Evolutionary conservation across 2,888 invertebrate species (phyloP), one percentile per base, ranked within the genome.

Genomic region (Chirona hameri): DNA sequence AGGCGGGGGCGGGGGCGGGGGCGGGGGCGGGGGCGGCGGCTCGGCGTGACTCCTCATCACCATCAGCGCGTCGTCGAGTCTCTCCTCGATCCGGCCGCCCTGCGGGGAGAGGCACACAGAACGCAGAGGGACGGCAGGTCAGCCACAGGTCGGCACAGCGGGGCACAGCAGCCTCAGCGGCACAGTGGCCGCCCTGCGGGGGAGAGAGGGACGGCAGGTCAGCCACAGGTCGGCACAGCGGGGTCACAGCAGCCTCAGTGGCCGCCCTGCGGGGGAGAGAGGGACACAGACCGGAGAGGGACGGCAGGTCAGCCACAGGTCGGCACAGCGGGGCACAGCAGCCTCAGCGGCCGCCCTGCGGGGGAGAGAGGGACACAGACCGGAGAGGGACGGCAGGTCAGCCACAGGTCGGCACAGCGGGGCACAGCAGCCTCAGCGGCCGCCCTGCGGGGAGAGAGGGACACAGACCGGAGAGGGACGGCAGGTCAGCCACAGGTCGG

Each of bases 1-100:
- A 0, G 27, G 24, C 21, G 29, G 24, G n/a, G n/a, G 39, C 39
- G 39, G 39, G 39, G 39, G 39, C 55, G 27, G 27, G 7, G 29
- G 60, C 65, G 27, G 18, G 27, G 31, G 31, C 29, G n/a, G 10
- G 24, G 81, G 55, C 29, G 81, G 65, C 60, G 57, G 46, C 60
- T 46, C 81, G 48, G 55, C 81, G 76, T 76, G 76, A 14, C 46
- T 76, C 21, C 60, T 21, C 60, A 81, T 48, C 81, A 81, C 57
- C 55, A 81, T 48, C 65, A 57, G 29, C 3, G 60, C 81, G 27
- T 27, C 81, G 21, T 79, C 48, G 29, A 60, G 76, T 4, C 57
- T 9, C 48, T 46, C 57, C 31, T 31, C 31, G 57, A 79, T 55
- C 57, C 57, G 55, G 52, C 46, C 24, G 21, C 52, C 79, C 27